Evolutionary conservation across 2,113 vertebrate species (phyloP).

Genomic region (Ameiurus melas): DNA sequence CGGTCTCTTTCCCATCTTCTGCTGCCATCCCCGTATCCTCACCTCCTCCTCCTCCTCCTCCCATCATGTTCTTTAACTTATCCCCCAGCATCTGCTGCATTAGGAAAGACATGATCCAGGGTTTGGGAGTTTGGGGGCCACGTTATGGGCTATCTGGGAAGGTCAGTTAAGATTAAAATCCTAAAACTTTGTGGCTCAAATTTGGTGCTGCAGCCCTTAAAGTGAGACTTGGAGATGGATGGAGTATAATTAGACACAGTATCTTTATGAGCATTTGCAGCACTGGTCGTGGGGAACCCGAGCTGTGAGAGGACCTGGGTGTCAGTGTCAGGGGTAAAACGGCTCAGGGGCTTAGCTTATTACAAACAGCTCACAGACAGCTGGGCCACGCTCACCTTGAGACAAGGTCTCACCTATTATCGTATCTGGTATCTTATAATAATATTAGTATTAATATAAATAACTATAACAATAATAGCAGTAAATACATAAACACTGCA

Average conservation of each 20-base stretch:
- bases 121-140: background rate
- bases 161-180: background rate
- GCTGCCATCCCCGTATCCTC: slow-evolving; percentile 43
- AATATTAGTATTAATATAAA: background rate
- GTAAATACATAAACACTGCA: background rate
- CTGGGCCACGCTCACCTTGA: slow-evolving; percentile 55
- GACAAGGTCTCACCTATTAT: slow-evolving; percentile 43
- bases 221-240: background rate
- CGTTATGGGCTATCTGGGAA: background rate
- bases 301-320: slow-evolving; percentile 66
- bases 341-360: slow-evolving; percentile 77
- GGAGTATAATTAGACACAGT: background rate
- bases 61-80: slow-evolving; percentile 64
- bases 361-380: slow-evolving; percentile 61
- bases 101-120: slow-evolving; percentile 62
- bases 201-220: background rate
- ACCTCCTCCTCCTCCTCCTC: slow-evolving; percentile 36
- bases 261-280: slow-evolving; percentile 40
- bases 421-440: background rate
- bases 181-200: background rate
- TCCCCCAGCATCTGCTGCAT: slow-evolving; percentile 63
- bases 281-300: slow-evolving; percentile 29
- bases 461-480: background rate
- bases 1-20: slow-evolving; percentile 58
- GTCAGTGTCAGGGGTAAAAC: slow-evolving; percentile 65